Conservation (phyloP, 2,888 invertebrate species). For the Endotricha flammealis region DNA sequence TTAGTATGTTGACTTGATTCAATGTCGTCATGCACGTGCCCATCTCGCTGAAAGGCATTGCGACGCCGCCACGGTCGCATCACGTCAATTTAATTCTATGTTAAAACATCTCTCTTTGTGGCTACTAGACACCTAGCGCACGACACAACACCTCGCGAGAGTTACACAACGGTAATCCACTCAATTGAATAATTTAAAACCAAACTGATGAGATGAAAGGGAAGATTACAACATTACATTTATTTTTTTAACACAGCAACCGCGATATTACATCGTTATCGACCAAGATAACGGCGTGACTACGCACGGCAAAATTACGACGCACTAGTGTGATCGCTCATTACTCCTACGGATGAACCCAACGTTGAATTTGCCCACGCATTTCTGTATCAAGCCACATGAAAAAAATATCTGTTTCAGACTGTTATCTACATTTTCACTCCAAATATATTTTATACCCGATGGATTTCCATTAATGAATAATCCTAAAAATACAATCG, state of each 20-base stretch:
- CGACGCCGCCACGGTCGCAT: constrained; percentile 24
- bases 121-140: constrained; percentile 13
- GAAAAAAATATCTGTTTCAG: too few relatives aligned
- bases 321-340: constrained; percentile 55
- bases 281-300: constrained; percentile 67
- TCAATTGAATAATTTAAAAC: constrained; percentile 1
- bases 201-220: neutral
- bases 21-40: constrained; percentile 59
- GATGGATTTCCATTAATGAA: constrained; percentile 19
- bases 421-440: too few relatives aligned
- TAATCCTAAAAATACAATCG: constrained; percentile 46
- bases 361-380: constrained; percentile 32
- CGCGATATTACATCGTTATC: constrained; percentile 45
- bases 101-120: constrained; percentile 5
- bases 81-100: constrained; percentile 27
- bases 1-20: constrained; percentile 33
- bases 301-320: constrained; percentile 67
- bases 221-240: neutral
- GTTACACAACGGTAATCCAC: constrained; percentile 29
- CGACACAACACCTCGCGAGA: neutral
- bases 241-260: constrained; percentile 17
- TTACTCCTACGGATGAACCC: constrained; percentile 35
- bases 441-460: too few relatives aligned
- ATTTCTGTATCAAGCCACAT: constrained; percentile 17
- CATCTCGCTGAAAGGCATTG: constrained; percentile 27